Conservation (phyloP, 2,888 invertebrate species). For the Ferdinandea cuprea region DNA sequence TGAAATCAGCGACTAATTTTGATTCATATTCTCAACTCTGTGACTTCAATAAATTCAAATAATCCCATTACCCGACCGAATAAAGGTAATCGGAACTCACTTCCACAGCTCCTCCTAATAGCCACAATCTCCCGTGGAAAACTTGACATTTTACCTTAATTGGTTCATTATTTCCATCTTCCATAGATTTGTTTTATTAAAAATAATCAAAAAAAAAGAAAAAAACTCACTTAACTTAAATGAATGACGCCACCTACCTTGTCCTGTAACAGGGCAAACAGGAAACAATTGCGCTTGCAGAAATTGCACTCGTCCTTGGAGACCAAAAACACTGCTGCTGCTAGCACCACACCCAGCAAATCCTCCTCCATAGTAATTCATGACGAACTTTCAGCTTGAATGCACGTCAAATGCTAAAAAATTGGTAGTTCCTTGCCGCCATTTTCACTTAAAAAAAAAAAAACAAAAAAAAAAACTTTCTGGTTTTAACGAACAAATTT, state of each 20-base stretch:
- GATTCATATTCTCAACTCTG: no score
- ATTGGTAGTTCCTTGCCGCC: slow-evolving; percentile 20
- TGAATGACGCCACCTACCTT: slow-evolving; percentile 43
- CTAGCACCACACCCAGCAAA: slow-evolving; percentile 72
- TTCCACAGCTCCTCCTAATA: no score
- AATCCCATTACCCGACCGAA: no score
- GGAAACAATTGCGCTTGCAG: slow-evolving; percentile 83
- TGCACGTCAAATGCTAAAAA: slow-evolving; percentile 21
- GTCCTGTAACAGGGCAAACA: slow-evolving; percentile 80
- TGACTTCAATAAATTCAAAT: no score
- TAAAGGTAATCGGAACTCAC: no score
- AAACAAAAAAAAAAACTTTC: slow-evolving; percentile 5
- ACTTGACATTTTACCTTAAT: no score
- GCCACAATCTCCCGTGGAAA: no score
- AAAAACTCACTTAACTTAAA: not conserved
- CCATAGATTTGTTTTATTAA: not conserved
- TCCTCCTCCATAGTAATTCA: slow-evolving; percentile 64
- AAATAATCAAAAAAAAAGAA: not conserved
- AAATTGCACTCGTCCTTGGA: slow-evolving; percentile 81
- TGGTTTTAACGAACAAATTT: slow-evolving; percentile 7
- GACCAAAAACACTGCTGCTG: slow-evolving; percentile 54
- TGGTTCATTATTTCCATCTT: not conserved
- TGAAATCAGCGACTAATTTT: no score
- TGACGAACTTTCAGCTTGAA: slow-evolving; percentile 38
- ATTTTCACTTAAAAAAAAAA: slow-evolving; percentile 45